Evolutionary conservation across 2,113 vertebrate genomes (phyloP), one percentile per base, ranked within the genome.

Genomic region (Pitta sordida): DNA sequence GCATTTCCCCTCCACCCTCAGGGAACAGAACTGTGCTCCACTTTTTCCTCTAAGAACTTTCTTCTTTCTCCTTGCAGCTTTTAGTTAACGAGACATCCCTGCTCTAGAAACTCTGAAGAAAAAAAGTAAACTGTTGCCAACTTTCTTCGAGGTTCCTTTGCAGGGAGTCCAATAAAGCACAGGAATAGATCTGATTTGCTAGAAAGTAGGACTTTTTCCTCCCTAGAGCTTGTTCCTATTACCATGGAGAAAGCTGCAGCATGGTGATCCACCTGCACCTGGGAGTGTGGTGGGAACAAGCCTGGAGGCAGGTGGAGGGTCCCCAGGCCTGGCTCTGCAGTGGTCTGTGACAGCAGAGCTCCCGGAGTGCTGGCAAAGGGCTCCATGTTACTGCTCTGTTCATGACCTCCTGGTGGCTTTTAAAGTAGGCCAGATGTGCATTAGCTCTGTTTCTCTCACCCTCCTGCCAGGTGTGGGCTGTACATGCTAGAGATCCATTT

Each of bases 131-230:
- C n/a, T 37, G 34, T 53, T 67, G 83, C 89, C 91, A 92, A 58
- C 64, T 93, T 88, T 83, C 92, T 76, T 58, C 0, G 2, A 91
- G 56, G 51, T 88, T 94, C 55, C 4, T 12, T 91, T 74, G 44
- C 29, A 74, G 43, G 43, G 21, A 86, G 34, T 41, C 56, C 80
- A 88, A 63, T 71, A 89, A 89, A 82, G 77, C 69, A 86, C 77
- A 70, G 19, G 69, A 89, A 94, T 84, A 91, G 76, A 86, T 59
- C 29, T 52, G 53, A 60, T 95, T 71, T 94, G 71, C 79, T 86
- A 62, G 87, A 94, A 95, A 93, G 68, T 92, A 91, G 89, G 93
- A 63, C 84, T 86, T 90, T 20, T 67, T 71, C 46, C 52, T 55
- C 12, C 86, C 78, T 84, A 32, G 78, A 92, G 89, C 52, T 92